phyloP scores from a whole-genome alignment of 2,113 vertebrate species.

The Rhombomys opimus region DNA sequence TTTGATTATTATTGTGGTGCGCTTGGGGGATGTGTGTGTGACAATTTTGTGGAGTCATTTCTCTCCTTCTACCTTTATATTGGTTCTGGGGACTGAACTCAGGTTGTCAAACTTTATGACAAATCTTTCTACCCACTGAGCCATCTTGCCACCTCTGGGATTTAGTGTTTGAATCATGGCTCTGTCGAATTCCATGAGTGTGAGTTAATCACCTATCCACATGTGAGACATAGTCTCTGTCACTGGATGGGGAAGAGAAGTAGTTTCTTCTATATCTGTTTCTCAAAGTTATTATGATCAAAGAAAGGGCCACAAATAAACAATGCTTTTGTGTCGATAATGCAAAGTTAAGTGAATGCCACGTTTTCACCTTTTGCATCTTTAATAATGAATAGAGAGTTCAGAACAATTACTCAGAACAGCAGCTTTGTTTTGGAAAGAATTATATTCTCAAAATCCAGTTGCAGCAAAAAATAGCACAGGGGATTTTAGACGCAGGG shows the following conservation, averaged over 20 bases:
- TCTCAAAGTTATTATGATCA: slow-evolving; percentile 8
- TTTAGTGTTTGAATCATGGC: neutral
- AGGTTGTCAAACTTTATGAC: neutral
- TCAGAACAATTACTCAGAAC: slow-evolving; percentile 1
- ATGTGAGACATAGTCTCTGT: slow-evolving; percentile 26
- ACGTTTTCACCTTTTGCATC: neutral
- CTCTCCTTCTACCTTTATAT: neutral
- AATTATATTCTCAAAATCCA: neutral
- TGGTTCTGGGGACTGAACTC: neutral
- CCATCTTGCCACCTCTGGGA: neutral
- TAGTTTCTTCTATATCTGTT: neutral
- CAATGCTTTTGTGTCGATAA: slow-evolving; percentile 36
- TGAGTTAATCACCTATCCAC: neutral
- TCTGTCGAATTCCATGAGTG: neutral
- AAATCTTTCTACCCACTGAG: neutral
- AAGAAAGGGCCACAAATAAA: slow-evolving; percentile 39
- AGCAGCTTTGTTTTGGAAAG: slow-evolving; percentile 50
- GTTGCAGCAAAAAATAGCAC: slow-evolving; percentile 40
- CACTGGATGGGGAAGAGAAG: neutral
- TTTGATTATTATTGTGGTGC: neutral
- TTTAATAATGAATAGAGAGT: slow-evolving; percentile 48
- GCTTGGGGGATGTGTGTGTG: too few relatives aligned
- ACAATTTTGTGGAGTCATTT: too few relatives aligned
- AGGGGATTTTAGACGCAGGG: slow-evolving; percentile 9
- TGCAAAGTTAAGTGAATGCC: slow-evolving; percentile 32